Percentiles rank a stretch among this genome's conserved stretches.
These are phyloP conservation scores for Galbula dea DNA, from an alignment of 2,113 vertebrate species.

Conservation along the genomic window DNA sequence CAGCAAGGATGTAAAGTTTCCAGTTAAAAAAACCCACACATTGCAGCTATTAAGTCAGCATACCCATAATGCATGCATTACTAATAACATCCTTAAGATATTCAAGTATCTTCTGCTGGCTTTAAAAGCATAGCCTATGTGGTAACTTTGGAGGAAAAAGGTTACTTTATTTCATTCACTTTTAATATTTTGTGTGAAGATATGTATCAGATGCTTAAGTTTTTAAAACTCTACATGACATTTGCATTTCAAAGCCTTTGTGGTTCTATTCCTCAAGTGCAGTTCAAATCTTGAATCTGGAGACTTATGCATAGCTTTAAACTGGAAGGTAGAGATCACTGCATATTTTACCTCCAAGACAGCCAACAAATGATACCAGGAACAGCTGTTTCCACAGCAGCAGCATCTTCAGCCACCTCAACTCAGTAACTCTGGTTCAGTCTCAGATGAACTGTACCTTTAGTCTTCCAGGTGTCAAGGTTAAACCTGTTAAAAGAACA, in stretches of 20 bases:
- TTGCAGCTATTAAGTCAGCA: not conserved
- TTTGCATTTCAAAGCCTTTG: not conserved
- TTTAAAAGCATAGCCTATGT: not conserved
- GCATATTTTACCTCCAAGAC: constrained; percentile 87
- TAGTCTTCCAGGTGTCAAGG: constrained; percentile 75
- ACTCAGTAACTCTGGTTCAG: constrained; percentile 76
- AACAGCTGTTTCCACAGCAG: constrained; percentile 92
- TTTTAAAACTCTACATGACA: not conserved
- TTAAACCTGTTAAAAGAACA: constrained; percentile 82
- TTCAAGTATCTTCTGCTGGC: not conserved
- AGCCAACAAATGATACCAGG: constrained; percentile 86
- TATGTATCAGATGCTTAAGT: not conserved
- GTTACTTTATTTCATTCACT: not conserved
- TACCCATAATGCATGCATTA: rapidly evolving
- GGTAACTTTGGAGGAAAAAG: not conserved
- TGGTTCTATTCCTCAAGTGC: not conserved
- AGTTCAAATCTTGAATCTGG: not conserved
- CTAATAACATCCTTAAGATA: not conserved
- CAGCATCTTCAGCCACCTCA: constrained; percentile 86
- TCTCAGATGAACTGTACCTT: constrained; percentile 72
- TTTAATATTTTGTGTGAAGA: not conserved
- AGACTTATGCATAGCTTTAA: not conserved
- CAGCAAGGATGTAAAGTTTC: not conserved
- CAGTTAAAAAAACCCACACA: not conserved
- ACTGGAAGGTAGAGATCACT: not conserved